Base-by-base conservation (phyloP, 2,113 vertebrate genomes). In the Orientallactaga bullata region DNA sequence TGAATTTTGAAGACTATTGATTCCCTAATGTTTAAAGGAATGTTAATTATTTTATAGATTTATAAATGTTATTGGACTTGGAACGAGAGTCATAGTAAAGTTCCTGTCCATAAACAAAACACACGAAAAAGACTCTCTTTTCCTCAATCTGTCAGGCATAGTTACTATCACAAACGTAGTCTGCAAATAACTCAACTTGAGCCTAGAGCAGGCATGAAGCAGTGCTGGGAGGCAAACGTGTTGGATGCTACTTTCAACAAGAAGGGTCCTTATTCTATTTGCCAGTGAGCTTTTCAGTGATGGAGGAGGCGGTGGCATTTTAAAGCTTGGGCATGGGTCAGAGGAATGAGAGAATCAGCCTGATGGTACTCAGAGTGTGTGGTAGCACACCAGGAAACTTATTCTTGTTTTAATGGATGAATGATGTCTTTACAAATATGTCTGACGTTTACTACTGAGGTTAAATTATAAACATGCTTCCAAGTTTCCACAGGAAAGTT, bases 21-120 rank as follows among this genome's bases (percentile, higher is more conserved):
- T 39, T 77, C 16, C 30, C 95, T 92, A 73, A 65, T 88, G 85
- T 85, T 91, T 68, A 68, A 68, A 21, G 26, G 42, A 66, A 66
- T 66, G 26, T 68, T 66, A 66, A 17, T 69, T 69, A 69, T 84
- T 84, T n/a, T 84, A 47, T 85, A 30, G 13, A 5, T 23, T 47
- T 93, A 61, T 85, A 60, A 69, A 76, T 72, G 15, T 39, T 84
- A 72, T 42, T 76, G 35, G 42, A 28, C 18, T 86, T 63, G 28
- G 79, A 90, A 28, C 26, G 74, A 4, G 30, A 82, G 42, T 51
- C 5, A 7, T 60, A 20, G 51, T 77, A 51, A 24, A 55, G 51
- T 58, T 66, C 32, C 30, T 81, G 17, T 76, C 61, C 6, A 12
- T n/a, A 30, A 93, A 71, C 55, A 90, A 85, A 94, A 84, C 20